These are phyloP conservation scores for Psylliodes chrysocephalus DNA, from an alignment of 2,888 invertebrate species.

Conservation along the genomic window DNA sequence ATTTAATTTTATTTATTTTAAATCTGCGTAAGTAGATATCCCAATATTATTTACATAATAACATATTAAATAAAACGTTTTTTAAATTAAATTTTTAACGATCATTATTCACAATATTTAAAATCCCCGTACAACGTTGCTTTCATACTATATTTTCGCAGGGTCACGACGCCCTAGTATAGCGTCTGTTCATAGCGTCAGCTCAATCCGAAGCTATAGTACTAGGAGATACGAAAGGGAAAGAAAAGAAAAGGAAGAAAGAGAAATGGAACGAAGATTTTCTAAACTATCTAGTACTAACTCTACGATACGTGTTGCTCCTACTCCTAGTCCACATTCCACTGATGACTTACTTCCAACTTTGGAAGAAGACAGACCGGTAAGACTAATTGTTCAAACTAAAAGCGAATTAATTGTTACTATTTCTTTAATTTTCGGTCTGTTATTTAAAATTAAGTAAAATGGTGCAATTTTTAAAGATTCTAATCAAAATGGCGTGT, in stretches of 20 bases:
- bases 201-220: conserved; percentile 85
- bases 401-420: too few relatives aligned
- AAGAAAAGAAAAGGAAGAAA: conserved; percentile 81
- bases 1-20: too few relatives aligned
- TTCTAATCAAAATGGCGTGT: too few relatives aligned
- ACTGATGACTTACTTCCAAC: conserved; percentile 85
- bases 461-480: too few relatives aligned
- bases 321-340: conserved; percentile 84
- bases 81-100: neutral
- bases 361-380: conserved; percentile 83
- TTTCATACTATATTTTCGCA: conserved; percentile 53
- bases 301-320: conserved; percentile 66
- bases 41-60: too few relatives aligned
- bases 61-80: too few relatives aligned
- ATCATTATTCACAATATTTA: neutral
- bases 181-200: conserved; percentile 86
- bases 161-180: conserved; percentile 90
- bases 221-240: conserved; percentile 83
- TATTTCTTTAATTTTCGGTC: too few relatives aligned
- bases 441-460: too few relatives aligned
- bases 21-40: too few relatives aligned
- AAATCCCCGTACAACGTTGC: too few relatives aligned
- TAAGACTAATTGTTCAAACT: too few relatives aligned
- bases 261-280: conserved; percentile 81
- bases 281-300: conserved; percentile 68